Percentiles rank a stretch among this genome's conserved stretches.
Conservation (phyloP, 2,113 vertebrate species). For the Pardalotus punctatus region DNA sequence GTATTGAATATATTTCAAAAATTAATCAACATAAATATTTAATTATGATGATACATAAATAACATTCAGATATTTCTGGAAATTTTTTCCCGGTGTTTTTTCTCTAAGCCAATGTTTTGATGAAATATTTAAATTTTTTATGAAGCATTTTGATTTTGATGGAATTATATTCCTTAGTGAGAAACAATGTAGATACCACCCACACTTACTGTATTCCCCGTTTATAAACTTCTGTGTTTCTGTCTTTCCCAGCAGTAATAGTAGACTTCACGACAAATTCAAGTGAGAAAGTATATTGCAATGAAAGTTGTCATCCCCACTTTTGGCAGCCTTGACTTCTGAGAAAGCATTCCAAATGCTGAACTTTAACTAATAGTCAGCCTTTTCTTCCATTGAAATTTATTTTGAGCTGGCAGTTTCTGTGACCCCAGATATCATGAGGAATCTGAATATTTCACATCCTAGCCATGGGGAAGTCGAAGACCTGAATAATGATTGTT, state of each 20-base stretch:
- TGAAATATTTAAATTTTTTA: not conserved
- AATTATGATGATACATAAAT: not conserved
- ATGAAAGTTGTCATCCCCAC: not conserved
- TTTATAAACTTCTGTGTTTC: not conserved
- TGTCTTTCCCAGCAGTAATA: not conserved
- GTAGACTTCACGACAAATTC: not conserved
- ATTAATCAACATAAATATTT: not conserved
- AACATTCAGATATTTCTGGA: not conserved
- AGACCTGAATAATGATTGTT: constrained; percentile 10
- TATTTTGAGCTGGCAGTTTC: not conserved
- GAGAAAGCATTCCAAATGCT: not conserved
- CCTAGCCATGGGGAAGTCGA: not conserved
- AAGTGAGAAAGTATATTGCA: not conserved
- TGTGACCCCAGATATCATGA: not conserved
- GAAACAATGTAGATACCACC: not conserved
- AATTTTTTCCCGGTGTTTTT: not conserved
- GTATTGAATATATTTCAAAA: not conserved
- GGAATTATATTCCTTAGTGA: not conserved
- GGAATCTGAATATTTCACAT: not conserved
- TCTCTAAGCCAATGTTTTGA: not conserved
- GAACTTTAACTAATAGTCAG: not conserved
- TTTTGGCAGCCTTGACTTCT: not conserved
- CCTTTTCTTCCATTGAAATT: not conserved
- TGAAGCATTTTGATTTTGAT: not conserved
- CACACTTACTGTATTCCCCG: not conserved